Evolutionary conservation across 2,113 vertebrate species (phyloP).

Genomic region (Melanerpes formicivorus): DNA sequence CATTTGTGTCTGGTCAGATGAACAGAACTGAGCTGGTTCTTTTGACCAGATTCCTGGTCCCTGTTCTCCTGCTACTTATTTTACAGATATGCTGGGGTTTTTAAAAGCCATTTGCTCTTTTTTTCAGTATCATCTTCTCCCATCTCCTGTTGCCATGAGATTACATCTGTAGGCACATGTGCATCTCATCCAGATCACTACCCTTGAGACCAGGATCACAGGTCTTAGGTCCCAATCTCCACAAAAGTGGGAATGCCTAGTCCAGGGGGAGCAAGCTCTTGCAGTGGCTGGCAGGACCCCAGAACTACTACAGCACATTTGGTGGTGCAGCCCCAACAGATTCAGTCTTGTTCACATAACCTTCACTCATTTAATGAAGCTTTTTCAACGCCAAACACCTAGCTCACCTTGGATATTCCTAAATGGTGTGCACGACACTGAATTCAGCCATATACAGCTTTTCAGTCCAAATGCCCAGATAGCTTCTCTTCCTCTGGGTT

Average conservation of each 20-base stretch:
- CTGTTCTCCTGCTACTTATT: not conserved
- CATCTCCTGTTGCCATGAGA: not conserved
- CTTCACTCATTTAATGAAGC: not conserved
- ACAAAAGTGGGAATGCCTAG: not conserved
- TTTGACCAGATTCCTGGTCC: not conserved
- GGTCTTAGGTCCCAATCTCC: not conserved
- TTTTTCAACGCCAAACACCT: not conserved
- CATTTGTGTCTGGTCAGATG: not conserved
- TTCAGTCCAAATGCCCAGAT: not conserved
- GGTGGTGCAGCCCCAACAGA: fast-evolving
- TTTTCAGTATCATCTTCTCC: not conserved
- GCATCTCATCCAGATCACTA: not conserved
- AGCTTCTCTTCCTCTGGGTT: not conserved
- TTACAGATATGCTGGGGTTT: not conserved
- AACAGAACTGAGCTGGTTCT: not conserved
- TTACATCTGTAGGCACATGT: not conserved
- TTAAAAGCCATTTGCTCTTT: not conserved
- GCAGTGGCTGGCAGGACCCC: not conserved
- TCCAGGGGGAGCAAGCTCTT: not conserved
- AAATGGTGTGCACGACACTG: not conserved
- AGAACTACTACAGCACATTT: not conserved
- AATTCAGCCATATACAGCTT: not conserved
- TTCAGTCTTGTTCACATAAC: not conserved
- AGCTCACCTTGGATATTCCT: not conserved
- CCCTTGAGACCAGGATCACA: not conserved